Conservation (phyloP, 2,113 vertebrate genomes). For the Nycticebus coucang region DNA sequence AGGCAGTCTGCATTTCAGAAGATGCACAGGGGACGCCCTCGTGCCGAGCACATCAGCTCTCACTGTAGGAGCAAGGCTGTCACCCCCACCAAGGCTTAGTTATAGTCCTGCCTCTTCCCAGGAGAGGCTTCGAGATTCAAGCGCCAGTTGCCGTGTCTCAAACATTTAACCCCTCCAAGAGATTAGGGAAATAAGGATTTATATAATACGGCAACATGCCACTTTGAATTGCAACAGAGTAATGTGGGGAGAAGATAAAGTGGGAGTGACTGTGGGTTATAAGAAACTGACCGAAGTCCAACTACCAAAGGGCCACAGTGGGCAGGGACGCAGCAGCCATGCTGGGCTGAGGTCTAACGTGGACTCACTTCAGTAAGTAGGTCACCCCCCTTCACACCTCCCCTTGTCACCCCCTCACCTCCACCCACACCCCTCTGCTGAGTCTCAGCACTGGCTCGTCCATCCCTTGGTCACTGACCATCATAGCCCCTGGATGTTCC, state of each 20-base stretch:
- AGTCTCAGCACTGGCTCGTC: accelerated
- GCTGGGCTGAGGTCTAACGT: accelerated
- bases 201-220: accelerated
- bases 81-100: neutral
- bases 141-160: neutral
- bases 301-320: accelerated
- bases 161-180: accelerated
- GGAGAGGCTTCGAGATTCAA: neutral
- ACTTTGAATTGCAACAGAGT: neutral
- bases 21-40: neutral
- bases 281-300: neutral
- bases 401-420: too few relatives aligned
- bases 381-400: accelerated
- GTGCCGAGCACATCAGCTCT: accelerated
- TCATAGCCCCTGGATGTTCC: neutral
- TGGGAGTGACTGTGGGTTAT: neutral
- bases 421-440: accelerated
- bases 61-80: neutral
- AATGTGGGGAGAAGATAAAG: too few relatives aligned
- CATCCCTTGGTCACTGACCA: neutral
- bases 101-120: neutral
- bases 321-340: accelerated
- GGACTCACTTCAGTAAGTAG: neutral
- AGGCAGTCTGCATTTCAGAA: neutral
- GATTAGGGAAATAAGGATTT: neutral